Evolutionary conservation across 2,797 vertebrate genomes (phyloP), one percentile per base, ranked within the genome.

Genomic region (Chrosomus eos): DNA sequence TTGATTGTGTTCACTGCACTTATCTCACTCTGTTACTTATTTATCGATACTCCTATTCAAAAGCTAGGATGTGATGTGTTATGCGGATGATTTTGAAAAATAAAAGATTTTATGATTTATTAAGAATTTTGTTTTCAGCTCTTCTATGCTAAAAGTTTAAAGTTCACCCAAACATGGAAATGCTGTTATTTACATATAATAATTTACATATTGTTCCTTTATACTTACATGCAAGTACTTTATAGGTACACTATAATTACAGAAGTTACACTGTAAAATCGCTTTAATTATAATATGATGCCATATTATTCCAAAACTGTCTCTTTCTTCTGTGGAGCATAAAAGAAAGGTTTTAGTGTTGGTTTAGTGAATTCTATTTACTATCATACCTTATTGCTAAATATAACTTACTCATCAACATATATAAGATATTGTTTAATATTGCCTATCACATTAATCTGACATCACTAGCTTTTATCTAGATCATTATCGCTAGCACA

Each of bases 21-120:
- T 5, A 18, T n/a, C 26, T 66, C 76, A 7, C 5, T 78, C 40
- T 80, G 40, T 80, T 36, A 31, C 16, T 19, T 64, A 36, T 80
- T 67, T 80, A 80, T 80, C 62, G 4, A 80, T 80, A 1, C 43
- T 68, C 43, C 31, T 31, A 66, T 66, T n/a, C 23, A 80, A 36
- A 80, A 36, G 10, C n/a, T n/a, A 67, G 62, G 28, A 68, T 80
- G 28, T 48, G 78, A 53, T 33, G 60, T 66, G 19, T 51, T 51
- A 51, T 51, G 28, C 26, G 7, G 18, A 31, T 66, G 10, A 53
- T 67, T 51, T 48, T 23, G 23, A 51, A 67, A 66, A 66, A 28
- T 64, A 66, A 79, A 21, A 31, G 1, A 11, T 43, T 77, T 75
- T 38, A 40, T 45, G 6, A 45, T 71, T 43, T 26, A 45, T 45